These are phyloP conservation scores for Ciconia nigra DNA, from an alignment of 2,797 vertebrate genomes.

Conservation along the genomic window DNA sequence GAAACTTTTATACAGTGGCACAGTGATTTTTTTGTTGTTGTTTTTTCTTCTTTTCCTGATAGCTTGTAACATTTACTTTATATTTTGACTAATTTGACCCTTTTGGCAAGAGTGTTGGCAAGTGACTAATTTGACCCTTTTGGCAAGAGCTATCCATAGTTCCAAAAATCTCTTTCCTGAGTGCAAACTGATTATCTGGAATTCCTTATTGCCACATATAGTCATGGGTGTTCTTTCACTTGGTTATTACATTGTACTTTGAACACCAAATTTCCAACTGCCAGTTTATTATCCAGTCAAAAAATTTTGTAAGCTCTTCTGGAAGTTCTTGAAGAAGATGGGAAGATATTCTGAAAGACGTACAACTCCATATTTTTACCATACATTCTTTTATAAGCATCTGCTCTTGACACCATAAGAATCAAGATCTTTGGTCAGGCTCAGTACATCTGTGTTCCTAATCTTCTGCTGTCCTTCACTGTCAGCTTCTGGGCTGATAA, in stretches of 20 bases:
- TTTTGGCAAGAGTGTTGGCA: not conserved
- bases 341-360: not conserved
- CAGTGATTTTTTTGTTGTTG: not conserved
- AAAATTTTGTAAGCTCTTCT: not conserved
- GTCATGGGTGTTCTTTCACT: not conserved
- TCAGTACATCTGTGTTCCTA: not conserved
- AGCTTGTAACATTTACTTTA: not conserved
- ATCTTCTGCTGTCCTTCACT: not conserved
- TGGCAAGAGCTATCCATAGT: not conserved
- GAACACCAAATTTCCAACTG: not conserved
- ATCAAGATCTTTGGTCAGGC: not conserved
- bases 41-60: not conserved
- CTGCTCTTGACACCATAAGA: not conserved
- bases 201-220: not conserved
- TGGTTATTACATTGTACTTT: not conserved
- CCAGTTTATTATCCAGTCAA: not conserved
- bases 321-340: not conserved
- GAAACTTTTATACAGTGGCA: not conserved
- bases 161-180: not conserved
- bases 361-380: not conserved
- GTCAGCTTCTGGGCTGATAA: not conserved
- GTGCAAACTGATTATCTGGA: not conserved
- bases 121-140: not conserved
- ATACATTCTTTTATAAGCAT: not conserved
- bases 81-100: not conserved